phyloP scores from a whole-genome alignment of 2,113 vertebrate genomes.

The rabbit (Oryctolagus cuniculus) region DNA sequence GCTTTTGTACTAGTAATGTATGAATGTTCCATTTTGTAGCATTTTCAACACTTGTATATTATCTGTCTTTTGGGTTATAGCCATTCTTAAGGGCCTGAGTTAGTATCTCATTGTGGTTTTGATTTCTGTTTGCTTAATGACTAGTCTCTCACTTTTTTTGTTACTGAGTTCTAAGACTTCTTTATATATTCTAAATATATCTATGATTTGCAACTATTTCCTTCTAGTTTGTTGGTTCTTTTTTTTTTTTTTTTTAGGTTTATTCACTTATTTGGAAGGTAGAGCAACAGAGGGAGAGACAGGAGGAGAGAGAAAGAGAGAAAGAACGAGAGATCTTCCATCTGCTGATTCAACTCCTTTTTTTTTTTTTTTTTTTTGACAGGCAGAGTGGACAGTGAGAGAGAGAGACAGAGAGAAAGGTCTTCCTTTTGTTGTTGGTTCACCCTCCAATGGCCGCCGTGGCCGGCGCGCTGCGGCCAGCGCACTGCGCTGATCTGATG shows the following conservation, averaged over 20 bases:
- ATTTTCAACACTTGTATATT: neutral
- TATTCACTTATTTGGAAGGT: no score
- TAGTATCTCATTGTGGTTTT: neutral
- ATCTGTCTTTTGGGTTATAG: neutral
- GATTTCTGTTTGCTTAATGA: neutral
- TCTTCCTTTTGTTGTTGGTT: no score
- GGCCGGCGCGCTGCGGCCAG: no score
- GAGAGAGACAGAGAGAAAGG: no score
- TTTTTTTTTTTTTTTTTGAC: no score
- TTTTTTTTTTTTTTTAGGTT: neutral
- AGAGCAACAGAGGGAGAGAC: no score
- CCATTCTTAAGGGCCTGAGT: neutral
- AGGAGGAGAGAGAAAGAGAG: no score
- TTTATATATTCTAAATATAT: neutral
- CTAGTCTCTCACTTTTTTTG: conserved; percentile 33
- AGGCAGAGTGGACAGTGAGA: no score
- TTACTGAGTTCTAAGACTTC: conserved; percentile 30
- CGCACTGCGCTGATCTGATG: no score
- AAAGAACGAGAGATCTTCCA: no score
- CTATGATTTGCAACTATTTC: conserved; percentile 7
- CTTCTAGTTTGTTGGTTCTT: neutral
- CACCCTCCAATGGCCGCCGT: no score
- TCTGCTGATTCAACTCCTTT: no score
- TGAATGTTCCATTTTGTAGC: neutral
- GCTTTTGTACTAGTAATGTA: neutral